Evolutionary conservation across 2,888 invertebrate species (phyloP), one percentile per base, ranked within the genome.

Genomic region (Hyles lineata): DNA sequence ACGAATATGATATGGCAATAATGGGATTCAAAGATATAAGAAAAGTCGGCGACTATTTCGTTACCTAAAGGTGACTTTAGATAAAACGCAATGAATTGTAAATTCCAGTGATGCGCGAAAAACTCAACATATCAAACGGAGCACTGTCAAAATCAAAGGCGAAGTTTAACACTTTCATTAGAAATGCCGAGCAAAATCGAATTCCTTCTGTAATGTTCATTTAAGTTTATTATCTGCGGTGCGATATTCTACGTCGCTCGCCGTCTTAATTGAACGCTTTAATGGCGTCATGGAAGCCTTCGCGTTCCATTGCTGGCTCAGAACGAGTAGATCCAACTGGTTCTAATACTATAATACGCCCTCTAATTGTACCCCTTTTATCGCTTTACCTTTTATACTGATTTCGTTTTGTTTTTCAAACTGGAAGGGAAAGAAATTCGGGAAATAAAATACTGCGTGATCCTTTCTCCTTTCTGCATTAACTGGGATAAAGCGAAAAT

Each of bases 151-250:
- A 67, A 67, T 67, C 67, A 25, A 50, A 50, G 67, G 50, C 67
- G 8, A 43, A 67, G 67, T 67, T 80, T 76, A 78, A 77, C 52
- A 72, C 70, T 35, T 62, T 62, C 70, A 72, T 43, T 69, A 67
- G 70, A 74, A 60, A 75, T 71, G 74, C 72, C 69, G 67, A 71
- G 74, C 74, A 17, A 70, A 77, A 80, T 79, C 74, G 78, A 78
- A 83, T 82, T 78, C 82, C 76, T 75, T 76, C 73, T 71, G n/a
- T 58, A 74, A 76, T 74, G 75, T 75, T 75, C 78, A 78, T 80
- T 79, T 73, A 70, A 73, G 60, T 76, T 78, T 73, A 78, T 77
- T 75, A 73, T 76, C 75, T 75, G 75, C 76, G 75, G 74, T 19
- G 75, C 75, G 75, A 79, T 76, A 75, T 73, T 73, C 67, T 67